These are phyloP conservation scores for Bubo blakistoni DNA, from an alignment of 2,113 vertebrate genomes.

Conservation along the genomic window DNA sequence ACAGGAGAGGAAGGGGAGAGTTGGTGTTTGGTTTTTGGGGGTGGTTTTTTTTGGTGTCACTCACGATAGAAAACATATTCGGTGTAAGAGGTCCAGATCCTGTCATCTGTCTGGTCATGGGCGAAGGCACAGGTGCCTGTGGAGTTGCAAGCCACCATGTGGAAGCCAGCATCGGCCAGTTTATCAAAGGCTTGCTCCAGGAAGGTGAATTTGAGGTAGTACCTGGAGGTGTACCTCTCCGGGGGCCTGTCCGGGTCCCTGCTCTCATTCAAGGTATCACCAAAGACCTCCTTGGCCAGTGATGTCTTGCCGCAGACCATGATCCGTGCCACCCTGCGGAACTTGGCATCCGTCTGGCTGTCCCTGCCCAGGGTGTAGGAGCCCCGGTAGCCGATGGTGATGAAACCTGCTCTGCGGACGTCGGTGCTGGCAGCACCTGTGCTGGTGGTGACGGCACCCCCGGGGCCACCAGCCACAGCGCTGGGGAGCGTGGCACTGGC, in stretches of 20 bases:
- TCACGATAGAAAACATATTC: constrained; percentile 98
- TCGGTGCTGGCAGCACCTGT: not conserved
- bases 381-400: constrained; percentile 90
- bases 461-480: constrained; percentile 14
- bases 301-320: constrained; percentile 94
- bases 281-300: constrained; percentile 94
- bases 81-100: constrained; percentile 98
- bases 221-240: constrained; percentile 90
- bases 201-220: constrained; percentile 95
- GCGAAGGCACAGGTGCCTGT: constrained; percentile 91
- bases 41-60: constrained; percentile 71
- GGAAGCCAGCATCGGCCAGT: constrained; percentile 88
- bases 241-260: constrained; percentile 90
- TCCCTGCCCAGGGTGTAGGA: constrained; percentile 91
- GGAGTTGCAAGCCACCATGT: constrained; percentile 95
- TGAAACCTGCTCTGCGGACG: constrained; percentile 83
- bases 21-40: not conserved
- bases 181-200: constrained; percentile 95
- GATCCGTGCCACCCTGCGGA: constrained; percentile 88
- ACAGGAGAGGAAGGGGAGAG: not conserved
- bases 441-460: not conserved
- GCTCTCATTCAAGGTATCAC: constrained; percentile 92
- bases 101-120: constrained; percentile 93
- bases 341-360: constrained; percentile 92
- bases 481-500: constrained; percentile 45